Evolutionary conservation across 2,888 invertebrate species (phyloP).

Genomic region (Dione juno): DNA sequence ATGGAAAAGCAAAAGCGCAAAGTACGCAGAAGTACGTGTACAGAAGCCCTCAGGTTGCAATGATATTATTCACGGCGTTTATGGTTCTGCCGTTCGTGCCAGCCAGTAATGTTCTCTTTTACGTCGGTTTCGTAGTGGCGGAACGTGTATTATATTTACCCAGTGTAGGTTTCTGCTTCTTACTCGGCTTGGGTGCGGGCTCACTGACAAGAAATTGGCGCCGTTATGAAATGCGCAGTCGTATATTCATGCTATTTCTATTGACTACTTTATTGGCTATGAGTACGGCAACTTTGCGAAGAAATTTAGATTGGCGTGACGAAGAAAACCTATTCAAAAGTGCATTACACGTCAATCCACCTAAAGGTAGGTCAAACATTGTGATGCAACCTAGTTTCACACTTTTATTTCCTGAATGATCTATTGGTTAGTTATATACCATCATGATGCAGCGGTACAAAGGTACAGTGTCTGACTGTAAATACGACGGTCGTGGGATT

Average conservation of each 20-base stretch:
- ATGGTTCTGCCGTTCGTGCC: conserved; percentile 96
- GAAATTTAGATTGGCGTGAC: conserved; percentile 96
- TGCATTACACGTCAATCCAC: conserved; percentile 95
- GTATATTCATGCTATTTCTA: conserved; percentile 74
- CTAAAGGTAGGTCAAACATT: conserved; percentile 90
- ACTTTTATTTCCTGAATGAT: not conserved
- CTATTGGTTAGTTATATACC: too few relatives aligned
- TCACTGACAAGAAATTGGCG: conserved; percentile 75
- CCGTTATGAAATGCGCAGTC: conserved; percentile 69
- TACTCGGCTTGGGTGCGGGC: conserved; percentile 89
- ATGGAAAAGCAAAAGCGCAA: conserved; percentile 61
- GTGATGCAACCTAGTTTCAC: not conserved
- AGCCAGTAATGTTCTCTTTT: conserved; percentile 97
- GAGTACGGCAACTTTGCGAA: conserved; percentile 89
- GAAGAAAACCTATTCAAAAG: conserved; percentile 97
- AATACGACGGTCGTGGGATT: too few relatives aligned
- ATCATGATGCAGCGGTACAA: too few relatives aligned
- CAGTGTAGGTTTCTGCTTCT: conserved; percentile 96
- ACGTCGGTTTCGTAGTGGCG: conserved; percentile 99
- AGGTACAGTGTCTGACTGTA: too few relatives aligned
- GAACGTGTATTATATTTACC: conserved; percentile 98
- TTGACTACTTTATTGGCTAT: conserved; percentile 86
- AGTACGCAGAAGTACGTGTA: conserved; percentile 62
- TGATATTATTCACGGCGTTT: conserved; percentile 88
- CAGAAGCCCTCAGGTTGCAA: conserved; percentile 73